These are phyloP conservation scores for Ictalurus punctatus DNA, from an alignment of 2,113 vertebrate species.

Conservation along the genomic window DNA sequence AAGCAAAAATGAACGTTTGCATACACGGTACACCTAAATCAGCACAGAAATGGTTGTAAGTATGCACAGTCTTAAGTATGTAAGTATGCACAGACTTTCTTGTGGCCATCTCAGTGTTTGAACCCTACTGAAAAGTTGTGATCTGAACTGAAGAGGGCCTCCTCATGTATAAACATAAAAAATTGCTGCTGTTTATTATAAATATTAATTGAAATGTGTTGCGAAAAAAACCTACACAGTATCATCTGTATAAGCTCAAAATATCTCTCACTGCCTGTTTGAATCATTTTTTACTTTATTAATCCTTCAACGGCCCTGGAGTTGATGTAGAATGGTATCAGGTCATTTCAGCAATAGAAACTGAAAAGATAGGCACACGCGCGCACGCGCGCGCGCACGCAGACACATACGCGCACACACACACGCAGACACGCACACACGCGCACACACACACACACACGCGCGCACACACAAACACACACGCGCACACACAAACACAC, in stretches of 20 bases:
- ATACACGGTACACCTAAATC: background rate
- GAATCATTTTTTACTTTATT: background rate
- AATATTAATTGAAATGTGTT: no score
- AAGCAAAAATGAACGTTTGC: no score
- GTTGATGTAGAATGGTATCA: background rate
- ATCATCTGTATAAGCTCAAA: no score
- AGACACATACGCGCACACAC: background rate
- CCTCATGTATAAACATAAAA: no score
- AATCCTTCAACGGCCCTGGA: background rate
- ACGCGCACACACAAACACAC: background rate
- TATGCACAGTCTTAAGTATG: background rate
- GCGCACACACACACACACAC: background rate
- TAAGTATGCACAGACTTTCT: no score
- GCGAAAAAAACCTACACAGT: no score
- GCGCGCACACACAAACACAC: background rate
- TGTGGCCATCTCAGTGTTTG: background rate
- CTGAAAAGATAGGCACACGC: background rate
- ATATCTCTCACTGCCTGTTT: background rate
- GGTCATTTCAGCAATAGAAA: constrained; percentile 6
- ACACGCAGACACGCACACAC: background rate
- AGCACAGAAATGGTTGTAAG: background rate
- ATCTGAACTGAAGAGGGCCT: no score
- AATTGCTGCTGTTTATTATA: no score
- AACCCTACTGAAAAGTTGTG: background rate
- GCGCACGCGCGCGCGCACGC: background rate